These are phyloP conservation scores for Coecobrya sp. DNA, from an alignment of 2,888 invertebrate species.

Conservation along the genomic window DNA sequence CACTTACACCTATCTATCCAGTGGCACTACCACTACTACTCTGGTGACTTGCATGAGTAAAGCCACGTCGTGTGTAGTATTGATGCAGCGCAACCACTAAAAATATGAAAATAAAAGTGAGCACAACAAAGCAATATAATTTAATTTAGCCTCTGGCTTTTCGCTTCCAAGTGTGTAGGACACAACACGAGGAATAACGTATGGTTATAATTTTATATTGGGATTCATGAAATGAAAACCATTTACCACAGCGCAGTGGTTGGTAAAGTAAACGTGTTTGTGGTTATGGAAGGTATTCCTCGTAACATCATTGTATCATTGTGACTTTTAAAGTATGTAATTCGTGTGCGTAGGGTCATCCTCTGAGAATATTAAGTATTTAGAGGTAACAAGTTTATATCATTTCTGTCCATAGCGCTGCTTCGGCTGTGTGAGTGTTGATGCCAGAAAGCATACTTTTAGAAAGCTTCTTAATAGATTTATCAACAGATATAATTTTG, in stretches of 20 bases:
- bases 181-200: background rate
- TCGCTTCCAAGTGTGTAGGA: slow-evolving; percentile 44
- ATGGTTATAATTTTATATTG: background rate
- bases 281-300: background rate
- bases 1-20: background rate
- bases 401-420: background rate
- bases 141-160: slow-evolving; percentile 55
- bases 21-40: background rate
- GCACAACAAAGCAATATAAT: slow-evolving; percentile 42
- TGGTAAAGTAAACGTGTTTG: background rate
- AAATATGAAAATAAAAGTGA: background rate
- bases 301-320: background rate
- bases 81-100: background rate
- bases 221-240: slow-evolving; percentile 9
- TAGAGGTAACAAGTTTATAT: background rate
- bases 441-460: background rate
- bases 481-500: background rate
- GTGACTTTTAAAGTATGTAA: slow-evolving; percentile 16
- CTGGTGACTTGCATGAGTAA: background rate
- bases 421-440: too few species aligned
- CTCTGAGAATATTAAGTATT: background rate
- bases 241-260: background rate
- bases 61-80: background rate
- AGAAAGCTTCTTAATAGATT: background rate
- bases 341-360: background rate